Base-by-base conservation (phyloP, 2,113 vertebrate genomes). In the Alethe castanea region DNA sequence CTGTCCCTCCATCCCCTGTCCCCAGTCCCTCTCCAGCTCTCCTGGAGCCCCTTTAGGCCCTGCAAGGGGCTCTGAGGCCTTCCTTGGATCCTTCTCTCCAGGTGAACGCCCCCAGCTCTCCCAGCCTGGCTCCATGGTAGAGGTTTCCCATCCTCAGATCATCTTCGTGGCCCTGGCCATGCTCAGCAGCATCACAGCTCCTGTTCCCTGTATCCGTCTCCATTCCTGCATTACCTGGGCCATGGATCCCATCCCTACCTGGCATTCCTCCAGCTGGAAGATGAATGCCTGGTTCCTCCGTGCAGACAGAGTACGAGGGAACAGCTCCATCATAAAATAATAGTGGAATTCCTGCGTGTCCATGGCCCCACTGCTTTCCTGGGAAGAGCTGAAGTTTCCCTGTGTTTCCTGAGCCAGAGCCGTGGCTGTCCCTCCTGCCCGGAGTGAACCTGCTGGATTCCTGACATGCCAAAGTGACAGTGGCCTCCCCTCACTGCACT, bases 221-320 rank as follows among this genome's bases (percentile, higher is more conserved):
- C 52, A 8, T 26, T 40, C 48, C 70, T 0, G 0, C 25, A 1
- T 38, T 22, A 12, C 12, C 24, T 48, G 70, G 40, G 59, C 29
- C 8, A 0, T 2, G 42, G 64, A 16, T 64, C 28, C 38, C 8
- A 3, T 6, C 65, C 42, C 35, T 59, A 29, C 52, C 31, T 28
- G 54, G 17, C 2, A 1, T 45, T 44, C 11, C 26, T 57, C 36
- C 47, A 26, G 47, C 62, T 50, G 36, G 35, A 33, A 40, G 54
- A 26, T n/a, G 36, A 31, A 71, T 36, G 11, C 19, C 1, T 0
- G 10, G 18, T 26, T 38, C 52, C 71, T 31, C n/a, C 0, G 0
- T 10, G 23, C 38, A 0, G 7, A 13, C 59, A 54, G 56, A 29
- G 25, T 1, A 8, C 0, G 0, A 57, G 67, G 42, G 36, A 84